Evolutionary conservation across 2,888 invertebrate species (phyloP).

Genomic region (Germaria angustata): DNA sequence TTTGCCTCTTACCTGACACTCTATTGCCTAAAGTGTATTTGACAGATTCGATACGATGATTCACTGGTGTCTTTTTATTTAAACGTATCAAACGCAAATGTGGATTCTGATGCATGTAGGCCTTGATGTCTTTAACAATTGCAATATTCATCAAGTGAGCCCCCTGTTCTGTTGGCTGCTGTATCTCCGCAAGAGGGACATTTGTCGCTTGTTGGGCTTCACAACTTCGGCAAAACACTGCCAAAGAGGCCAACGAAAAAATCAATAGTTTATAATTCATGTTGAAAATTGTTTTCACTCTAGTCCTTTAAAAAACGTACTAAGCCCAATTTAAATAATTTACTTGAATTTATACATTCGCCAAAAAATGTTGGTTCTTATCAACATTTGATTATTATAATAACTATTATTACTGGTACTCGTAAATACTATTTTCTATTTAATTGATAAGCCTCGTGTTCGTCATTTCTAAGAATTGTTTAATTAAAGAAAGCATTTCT

Average conservation of each 20-base stretch:
- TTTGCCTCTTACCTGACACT: slow-evolving; percentile 73
- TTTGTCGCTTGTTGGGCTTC: not conserved
- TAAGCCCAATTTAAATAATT: slow-evolving; percentile 23
- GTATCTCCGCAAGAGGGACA: slow-evolving; percentile 15
- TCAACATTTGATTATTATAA: slow-evolving; percentile 11
- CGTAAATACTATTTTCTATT: too few relatives aligned
- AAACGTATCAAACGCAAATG: slow-evolving; percentile 71
- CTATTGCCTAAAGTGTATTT: slow-evolving; percentile 76
- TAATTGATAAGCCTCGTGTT: too few relatives aligned
- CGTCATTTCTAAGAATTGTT: too few relatives aligned
- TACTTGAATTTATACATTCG: slow-evolving; percentile 45
- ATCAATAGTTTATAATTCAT: slow-evolving; percentile 26
- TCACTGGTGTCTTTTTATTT: slow-evolving; percentile 68
- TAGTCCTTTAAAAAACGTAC: slow-evolving; percentile 38
- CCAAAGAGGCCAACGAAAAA: slow-evolving; percentile 5
- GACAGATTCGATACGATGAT: slow-evolving; percentile 69
- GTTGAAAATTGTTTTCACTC: not conserved
- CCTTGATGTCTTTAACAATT: slow-evolving; percentile 73
- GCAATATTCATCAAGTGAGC: slow-evolving; percentile 67
- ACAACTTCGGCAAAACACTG: slow-evolving; percentile 22
- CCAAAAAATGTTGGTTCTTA: not conserved
- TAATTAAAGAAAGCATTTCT: too few relatives aligned
- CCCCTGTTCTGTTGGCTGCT: not conserved
- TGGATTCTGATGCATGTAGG: slow-evolving; percentile 73
- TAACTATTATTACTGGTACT: too few relatives aligned